These are phyloP conservation scores for Atopsyche davidsoni DNA, from an alignment of 1,140 invertebrate genomes.

Conservation along the genomic window DNA sequence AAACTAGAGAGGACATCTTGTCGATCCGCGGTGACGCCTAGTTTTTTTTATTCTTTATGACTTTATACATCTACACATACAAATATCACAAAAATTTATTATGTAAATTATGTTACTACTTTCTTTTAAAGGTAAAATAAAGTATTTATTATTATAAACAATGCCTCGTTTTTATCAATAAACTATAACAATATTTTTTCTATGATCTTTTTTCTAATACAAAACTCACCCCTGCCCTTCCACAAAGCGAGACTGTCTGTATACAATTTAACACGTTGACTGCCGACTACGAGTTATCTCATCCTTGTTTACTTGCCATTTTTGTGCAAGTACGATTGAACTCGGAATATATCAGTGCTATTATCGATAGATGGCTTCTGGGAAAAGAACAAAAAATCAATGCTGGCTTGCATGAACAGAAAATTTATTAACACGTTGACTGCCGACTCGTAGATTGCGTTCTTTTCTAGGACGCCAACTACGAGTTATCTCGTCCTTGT, in stretches of 20 bases:
- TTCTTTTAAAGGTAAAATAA: conserved; percentile 30
- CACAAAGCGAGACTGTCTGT: neutral
- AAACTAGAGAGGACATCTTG: conserved; percentile 16
- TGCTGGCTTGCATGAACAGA: no score
- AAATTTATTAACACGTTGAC: no score
- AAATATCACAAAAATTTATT: conserved; percentile 23
- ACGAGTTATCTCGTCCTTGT: no score
- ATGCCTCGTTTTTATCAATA: no score
- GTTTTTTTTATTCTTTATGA: conserved; percentile 21
- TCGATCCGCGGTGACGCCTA: conserved; percentile 18
- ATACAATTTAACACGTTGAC: neutral
- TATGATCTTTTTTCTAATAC: conserved; percentile 6
- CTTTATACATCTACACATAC: conserved; percentile 21
- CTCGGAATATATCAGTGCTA: no score
- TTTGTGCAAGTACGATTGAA: neutral
- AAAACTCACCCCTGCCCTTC: neutral
- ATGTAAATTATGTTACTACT: conserved; percentile 31
- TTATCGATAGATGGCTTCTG: no score
- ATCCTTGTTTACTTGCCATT: neutral
- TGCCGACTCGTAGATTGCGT: no score
- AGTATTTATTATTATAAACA: conserved; percentile 31
- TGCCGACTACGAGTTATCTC: neutral
- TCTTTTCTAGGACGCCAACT: no score
- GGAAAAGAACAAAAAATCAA: no score
- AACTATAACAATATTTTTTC: conserved; percentile 3